These are phyloP conservation scores for Drosophila mayaguana DNA, from an alignment of 2,888 invertebrate genomes.

Conservation along the genomic window DNA sequence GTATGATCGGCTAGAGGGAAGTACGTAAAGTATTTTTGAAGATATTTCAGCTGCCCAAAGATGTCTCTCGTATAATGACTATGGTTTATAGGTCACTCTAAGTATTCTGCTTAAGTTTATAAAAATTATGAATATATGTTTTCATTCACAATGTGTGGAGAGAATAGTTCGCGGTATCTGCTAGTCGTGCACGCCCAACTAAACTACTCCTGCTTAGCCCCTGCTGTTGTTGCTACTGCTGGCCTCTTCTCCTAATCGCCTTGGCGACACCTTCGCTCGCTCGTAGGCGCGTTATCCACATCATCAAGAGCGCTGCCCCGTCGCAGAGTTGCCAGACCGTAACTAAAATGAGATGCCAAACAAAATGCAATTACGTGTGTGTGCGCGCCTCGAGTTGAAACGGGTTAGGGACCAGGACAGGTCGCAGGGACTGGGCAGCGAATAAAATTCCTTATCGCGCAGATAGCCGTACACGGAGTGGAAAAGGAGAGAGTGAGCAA, in stretches of 20 bases:
- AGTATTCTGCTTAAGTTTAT: background rate
- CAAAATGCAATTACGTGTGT: constrained; percentile 77
- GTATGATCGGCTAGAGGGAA: background rate
- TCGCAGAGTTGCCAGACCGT: constrained; percentile 66
- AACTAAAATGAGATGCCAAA: constrained; percentile 82
- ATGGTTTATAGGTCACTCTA: too few relatives aligned
- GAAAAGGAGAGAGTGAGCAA: background rate
- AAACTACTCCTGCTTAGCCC: background rate
- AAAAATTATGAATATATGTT: background rate
- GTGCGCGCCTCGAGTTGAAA: constrained; percentile 36
- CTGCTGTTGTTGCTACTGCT: constrained; percentile 31
- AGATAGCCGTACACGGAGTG: constrained; percentile 17
- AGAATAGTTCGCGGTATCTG: background rate
- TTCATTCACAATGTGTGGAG: background rate
- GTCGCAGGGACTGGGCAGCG: constrained; percentile 38
- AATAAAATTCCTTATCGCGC: constrained; percentile 77
- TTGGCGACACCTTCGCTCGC: constrained; percentile 70
- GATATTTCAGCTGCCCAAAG: background rate
- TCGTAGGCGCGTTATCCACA: constrained; percentile 73
- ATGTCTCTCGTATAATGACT: too few relatives aligned
- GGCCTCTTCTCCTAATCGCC: constrained; percentile 65
- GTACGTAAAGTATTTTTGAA: background rate
- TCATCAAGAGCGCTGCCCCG: constrained; percentile 52
- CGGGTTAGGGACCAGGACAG: constrained; percentile 25
- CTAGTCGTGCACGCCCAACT: background rate